These are phyloP conservation scores for Dipodomys ordii DNA, from an alignment of 2,113 vertebrate genomes.

Conservation along the genomic window DNA sequence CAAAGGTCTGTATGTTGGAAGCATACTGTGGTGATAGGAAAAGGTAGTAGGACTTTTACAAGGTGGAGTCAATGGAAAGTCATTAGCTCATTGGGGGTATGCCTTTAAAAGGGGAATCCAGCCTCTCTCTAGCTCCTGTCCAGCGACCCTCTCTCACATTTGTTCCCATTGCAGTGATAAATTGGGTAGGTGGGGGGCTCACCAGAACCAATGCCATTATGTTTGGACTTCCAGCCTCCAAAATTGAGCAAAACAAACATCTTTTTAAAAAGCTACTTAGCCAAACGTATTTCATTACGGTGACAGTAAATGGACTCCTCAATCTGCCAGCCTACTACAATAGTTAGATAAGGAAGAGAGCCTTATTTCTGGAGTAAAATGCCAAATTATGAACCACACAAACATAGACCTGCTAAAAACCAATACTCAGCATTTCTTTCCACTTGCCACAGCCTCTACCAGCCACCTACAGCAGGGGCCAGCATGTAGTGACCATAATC, in stretches of 20 bases:
- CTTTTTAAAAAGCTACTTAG: neutral
- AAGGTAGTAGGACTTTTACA: neutral
- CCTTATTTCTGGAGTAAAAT: neutral
- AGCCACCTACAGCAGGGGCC: neutral
- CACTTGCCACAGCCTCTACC: neutral
- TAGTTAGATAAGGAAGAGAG: neutral
- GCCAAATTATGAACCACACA: neutral
- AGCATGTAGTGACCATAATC: neutral
- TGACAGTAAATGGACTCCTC: neutral
- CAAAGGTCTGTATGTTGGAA: neutral
- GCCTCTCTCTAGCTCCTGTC: neutral
- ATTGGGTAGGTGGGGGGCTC: neutral
- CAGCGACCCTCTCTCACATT: neutral
- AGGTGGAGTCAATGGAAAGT: neutral
- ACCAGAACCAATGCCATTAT: neutral
- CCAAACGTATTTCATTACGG: neutral
- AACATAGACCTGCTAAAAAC: neutral
- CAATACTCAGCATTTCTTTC: neutral
- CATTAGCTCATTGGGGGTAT: neutral
- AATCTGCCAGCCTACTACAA: neutral
- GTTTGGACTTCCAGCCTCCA: neutral
- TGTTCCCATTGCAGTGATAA: neutral
- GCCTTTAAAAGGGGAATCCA: neutral
- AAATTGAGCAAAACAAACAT: neutral
- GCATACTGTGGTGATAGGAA: too few species aligned